Base-by-base conservation (phyloP, 2,113 vertebrate species). In the Halichoeres trimaculatus region DNA sequence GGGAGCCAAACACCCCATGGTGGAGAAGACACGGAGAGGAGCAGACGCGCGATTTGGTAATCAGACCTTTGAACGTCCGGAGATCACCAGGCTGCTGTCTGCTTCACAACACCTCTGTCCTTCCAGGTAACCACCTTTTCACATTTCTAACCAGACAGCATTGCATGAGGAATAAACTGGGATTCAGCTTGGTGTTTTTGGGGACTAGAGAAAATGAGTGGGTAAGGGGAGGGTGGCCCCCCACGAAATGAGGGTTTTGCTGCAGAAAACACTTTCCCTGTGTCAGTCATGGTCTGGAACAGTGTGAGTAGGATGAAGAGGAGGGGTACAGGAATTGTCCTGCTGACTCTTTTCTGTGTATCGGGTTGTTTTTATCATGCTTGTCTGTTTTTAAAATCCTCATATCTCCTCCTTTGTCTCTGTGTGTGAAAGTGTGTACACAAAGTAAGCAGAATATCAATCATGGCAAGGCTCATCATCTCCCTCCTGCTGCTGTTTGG, bases 401-500 rank as follows among this genome's bases (percentile, higher is more conserved):
- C 1, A 26, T 13, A 1, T 51, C 76, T 36, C 65, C 30, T 84
- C 26, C 14, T 14, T 16, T 53, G 13, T 26, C 2, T 24, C 1
- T 30, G 14, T 30, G 10, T 54, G 20, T 53, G 23, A 2, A 16
- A 16, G 6, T 43, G 0, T 1, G 43, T 70, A 51, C 61, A 64
- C 54, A 81, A 83, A 74, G 66, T 78, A 65, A 76, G 30, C 53
- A 59, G 60, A 10, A 19, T 53, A 9, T 48, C 82, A 58, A 72
- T 45, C 57, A 80, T 83, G 85, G 67, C 70, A 1, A 35, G 53
- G 52, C 63, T 88, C 3, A 1, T 83, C 20, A 19, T 89, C 5
- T 69, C 51, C 48, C 35, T 88, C 19, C 80, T 93, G 76, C 60
- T 90, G 19, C 67, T 90, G 66, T 70, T 58, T n/a, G 83, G 84